Evolutionary conservation across 2,113 vertebrate species (phyloP), one percentile per base, ranked within the genome.

Genomic region (Silurus meridionalis): DNA sequence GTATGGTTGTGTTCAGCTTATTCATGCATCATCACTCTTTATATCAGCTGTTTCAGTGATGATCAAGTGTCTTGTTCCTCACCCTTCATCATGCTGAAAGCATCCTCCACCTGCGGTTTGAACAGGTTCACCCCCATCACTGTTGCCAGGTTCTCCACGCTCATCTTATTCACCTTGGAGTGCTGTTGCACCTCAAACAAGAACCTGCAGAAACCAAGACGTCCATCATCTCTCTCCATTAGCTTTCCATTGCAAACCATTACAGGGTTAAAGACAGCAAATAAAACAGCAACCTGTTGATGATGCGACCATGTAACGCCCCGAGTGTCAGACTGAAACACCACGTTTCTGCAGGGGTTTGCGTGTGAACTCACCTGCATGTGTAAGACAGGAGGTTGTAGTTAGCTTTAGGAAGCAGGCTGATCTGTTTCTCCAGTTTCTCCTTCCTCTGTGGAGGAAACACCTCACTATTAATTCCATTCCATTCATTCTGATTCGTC

Each of bases 111-210:
- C 91, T 96, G 96, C 0, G 98, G 97, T 79, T 96, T 96, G 80
- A 99, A 95, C 87, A 99, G 95, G 92, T 99, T 99, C 87, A 99
- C 97, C 2, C 97, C 98, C 83, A 99, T 97, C 88, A 99, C 98
- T 0, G 97, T 99, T 4, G 98, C 98, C 92, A 99, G 91, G 89
- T 99, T 99, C 78, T 99, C 97, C 93, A 99, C 97, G 0, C 96
- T 97, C 98, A 99, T 99, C 93, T 99, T 99, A 90, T 99, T 99
- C 88, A 98, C 83, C 0, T 90, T 94, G 0, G 96, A 96, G 83
- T 97, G 96, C 78, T 94, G 90, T 89, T 99, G 97, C 78, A 99
- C 96, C 92, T 99, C 97, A 0, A 97, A 95, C 21, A 99, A 94
- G 89, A 99, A 99, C 92, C 98, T 99, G 93, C 8, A 66, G 61